Conservation (phyloP, 1,140 invertebrate species). For the Cheumatopsyche charites region DNA sequence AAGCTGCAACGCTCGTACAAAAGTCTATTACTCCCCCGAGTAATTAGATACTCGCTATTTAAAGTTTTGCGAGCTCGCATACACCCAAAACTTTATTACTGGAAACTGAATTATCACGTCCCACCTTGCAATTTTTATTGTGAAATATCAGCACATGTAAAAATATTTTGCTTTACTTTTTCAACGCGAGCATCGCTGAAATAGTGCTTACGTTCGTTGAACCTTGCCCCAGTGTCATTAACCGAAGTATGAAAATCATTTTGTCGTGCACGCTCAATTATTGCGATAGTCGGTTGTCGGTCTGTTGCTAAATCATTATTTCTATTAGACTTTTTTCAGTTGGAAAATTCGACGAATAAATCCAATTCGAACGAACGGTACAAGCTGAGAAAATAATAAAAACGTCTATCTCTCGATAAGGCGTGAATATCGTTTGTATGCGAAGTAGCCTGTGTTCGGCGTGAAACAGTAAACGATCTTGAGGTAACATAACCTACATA, state of each 20-base stretch:
- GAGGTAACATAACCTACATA: no score
- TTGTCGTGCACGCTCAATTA: constrained; percentile 23
- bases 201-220: constrained; percentile 10
- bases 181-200: not conserved
- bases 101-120: not conserved
- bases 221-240: not conserved
- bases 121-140: not conserved
- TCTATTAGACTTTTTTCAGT: not conserved
- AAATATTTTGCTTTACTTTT: not conserved
- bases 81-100: not conserved
- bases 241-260: constrained; percentile 27
- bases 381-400: no score
- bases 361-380: no score
- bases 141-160: no score
- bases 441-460: no score
- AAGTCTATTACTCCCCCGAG: constrained; percentile 17
- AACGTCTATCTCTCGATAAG: no score
- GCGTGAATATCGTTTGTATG: no score
- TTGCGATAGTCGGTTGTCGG: not conserved
- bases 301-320: constrained; percentile 12
- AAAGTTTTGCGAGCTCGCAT: not conserved
- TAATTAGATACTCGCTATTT: constrained; percentile 4
- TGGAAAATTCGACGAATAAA: no score
- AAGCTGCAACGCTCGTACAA: constrained; percentile 7
- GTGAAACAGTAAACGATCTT: no score